A percentile compares a stretch with the other conserved stretches of the same genome.
phyloP scores from a whole-genome alignment of 2,888 invertebrate genomes.

The Brachycybe producta region DNA sequence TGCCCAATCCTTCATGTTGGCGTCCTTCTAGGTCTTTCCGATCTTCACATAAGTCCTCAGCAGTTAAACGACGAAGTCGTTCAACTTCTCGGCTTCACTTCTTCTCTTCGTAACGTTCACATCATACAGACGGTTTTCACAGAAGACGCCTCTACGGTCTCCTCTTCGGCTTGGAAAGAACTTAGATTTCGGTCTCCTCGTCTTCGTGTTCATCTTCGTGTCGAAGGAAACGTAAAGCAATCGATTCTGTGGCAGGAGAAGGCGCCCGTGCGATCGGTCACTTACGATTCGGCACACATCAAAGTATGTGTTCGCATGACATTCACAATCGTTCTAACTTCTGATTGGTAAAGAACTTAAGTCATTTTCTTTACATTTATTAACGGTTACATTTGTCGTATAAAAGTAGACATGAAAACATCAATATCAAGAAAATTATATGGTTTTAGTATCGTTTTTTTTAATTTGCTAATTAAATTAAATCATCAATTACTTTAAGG shows the following conservation, averaged over 20 bases:
- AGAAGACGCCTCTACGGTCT: conserved; percentile 30
- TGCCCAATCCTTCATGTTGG: conserved; percentile 60
- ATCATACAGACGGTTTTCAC: conserved; percentile 52
- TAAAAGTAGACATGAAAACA: no score
- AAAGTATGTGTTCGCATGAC: conserved; percentile 35
- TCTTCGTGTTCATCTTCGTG: conserved; percentile 53
- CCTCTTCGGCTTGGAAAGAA: conserved; percentile 38
- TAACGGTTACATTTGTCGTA: no score
- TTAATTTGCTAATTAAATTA: no score
- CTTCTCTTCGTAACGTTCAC: conserved; percentile 44
- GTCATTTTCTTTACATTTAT: not conserved
- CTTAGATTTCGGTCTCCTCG: conserved; percentile 45
- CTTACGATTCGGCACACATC: conserved; percentile 49
- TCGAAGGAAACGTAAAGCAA: conserved; percentile 44
- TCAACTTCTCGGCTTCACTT: conserved; percentile 48
- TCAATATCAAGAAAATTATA: no score
- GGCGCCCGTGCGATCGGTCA: conserved; percentile 52
- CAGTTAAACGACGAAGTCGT: conserved; percentile 60
- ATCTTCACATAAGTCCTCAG: conserved; percentile 41
- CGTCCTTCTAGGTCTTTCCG: conserved; percentile 57
- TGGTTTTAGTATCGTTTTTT: no score
- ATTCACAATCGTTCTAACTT: not conserved
- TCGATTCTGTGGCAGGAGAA: conserved; percentile 52
- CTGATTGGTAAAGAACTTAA: not conserved
- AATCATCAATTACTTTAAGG: no score